Percentiles rank a stretch among this genome's conserved stretches.
These are phyloP conservation scores for Tangachromis dhanisi DNA, from an alignment of 2,113 vertebrate species.

Conservation along the genomic window DNA sequence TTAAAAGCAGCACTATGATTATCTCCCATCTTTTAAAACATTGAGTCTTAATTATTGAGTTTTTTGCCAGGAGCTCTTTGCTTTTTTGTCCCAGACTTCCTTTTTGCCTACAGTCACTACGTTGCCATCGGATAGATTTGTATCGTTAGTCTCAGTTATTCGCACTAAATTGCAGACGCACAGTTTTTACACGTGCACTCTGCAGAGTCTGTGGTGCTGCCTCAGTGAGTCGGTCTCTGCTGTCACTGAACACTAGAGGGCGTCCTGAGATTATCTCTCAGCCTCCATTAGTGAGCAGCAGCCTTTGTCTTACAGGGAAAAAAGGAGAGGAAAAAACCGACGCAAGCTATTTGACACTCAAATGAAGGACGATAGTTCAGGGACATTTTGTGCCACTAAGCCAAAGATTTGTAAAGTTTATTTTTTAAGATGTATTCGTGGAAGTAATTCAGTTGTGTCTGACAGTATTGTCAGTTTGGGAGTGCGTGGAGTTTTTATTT, in stretches of 20 bases:
- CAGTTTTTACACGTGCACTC: background rate
- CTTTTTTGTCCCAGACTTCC: background rate
- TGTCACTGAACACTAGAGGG: constrained; percentile 23
- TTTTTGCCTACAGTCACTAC: background rate
- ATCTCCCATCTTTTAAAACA: background rate
- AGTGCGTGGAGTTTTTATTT: background rate
- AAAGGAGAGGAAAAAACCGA: background rate
- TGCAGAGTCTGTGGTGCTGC: background rate
- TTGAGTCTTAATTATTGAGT: background rate
- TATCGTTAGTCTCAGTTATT: background rate
- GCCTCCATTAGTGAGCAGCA: background rate
- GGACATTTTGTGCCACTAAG: constrained; percentile 6
- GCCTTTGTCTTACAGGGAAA: background rate
- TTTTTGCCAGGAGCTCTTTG: constrained; percentile 2
- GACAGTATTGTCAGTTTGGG: background rate
- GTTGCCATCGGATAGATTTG: background rate
- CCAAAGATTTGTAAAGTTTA: constrained; percentile 39
- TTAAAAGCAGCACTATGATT: background rate
- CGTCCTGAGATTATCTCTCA: background rate
- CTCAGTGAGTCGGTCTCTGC: background rate
- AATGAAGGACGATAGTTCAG: constrained; percentile 11
- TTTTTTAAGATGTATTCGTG: background rate
- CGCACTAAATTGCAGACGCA: background rate
- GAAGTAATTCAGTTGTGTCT: background rate
- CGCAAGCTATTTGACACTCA: background rate